Evolutionary conservation across 2,113 vertebrate genomes (phyloP), one percentile per base, ranked within the genome.

Genomic region (Neogobius melanostomus): DNA sequence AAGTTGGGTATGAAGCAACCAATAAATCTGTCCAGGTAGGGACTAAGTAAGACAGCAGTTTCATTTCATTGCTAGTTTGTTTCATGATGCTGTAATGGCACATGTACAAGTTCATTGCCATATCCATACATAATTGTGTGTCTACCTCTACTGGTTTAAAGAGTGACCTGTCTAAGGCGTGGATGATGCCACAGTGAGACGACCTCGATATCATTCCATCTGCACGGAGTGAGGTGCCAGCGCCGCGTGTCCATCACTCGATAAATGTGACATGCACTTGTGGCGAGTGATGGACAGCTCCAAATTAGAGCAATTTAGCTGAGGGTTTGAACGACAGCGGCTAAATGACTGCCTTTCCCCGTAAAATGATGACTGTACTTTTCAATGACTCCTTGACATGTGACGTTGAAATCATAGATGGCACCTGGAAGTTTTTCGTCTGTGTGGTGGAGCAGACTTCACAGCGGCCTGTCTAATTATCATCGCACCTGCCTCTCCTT

Each of bases 261-360:
- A 54, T 72, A 69, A 78, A 75, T 75, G 66, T 59, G 79, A 85
- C 83, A 52, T 76, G 64, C 15, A 60, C 62, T 12, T 54, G 65
- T 50, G 48, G 68, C 17, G 17, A 69, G 54, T 87, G 88, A 91
- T 12, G 84, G 89, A 83, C 86, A 79, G 82, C 70, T 64, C 57
- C 36, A 86, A 82, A 87, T 86, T 80, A 76, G 69, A 68, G 53
- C 59, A 83, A 79, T 86, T 80, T 65, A 68, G 15, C 14, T 75
- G 76, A 64, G 45, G 65, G 53, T 72, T 69, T 83, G 85, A 88
- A 67, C 78, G 85, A 80, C 75, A 62, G 85, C 81, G 46, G 72
- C 21, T 66, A 69, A 86, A 82, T 85, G 11, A 80, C 15, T 56
- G 66, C 64, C 15, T 71, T 80, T 61, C 64, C 59, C 53, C 46